Conservation (phyloP, 2,888 invertebrate genomes). For the Meliscaeva auricollis region DNA sequence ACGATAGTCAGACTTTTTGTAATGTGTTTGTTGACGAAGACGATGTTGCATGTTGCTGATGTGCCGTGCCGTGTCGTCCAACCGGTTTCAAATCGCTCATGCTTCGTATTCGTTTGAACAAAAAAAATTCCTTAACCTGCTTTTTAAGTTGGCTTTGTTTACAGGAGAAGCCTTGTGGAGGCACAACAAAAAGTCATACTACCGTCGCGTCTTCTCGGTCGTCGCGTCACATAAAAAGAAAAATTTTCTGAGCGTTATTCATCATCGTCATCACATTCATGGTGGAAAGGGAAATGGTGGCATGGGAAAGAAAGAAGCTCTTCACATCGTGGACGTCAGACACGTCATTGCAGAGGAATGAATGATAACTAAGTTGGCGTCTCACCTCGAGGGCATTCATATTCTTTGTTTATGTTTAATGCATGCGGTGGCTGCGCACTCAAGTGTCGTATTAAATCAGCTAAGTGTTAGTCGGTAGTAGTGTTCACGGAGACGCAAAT, state of each 20-base stretch:
- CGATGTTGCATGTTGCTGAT: constrained; percentile 52
- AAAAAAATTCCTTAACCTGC: constrained; percentile 34
- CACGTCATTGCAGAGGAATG: constrained; percentile 59
- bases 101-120: background rate
- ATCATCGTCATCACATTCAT: constrained; percentile 22
- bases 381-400: constrained; percentile 43
- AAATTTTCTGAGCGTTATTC: constrained; percentile 33
- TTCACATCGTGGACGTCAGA: constrained; percentile 42
- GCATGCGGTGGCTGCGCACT: constrained; percentile 46
- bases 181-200: constrained; percentile 16
- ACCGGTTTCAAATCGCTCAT: constrained; percentile 52
- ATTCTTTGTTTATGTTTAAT: constrained; percentile 48
- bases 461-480: constrained; percentile 14
- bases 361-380: constrained; percentile 49
- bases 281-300: background rate
- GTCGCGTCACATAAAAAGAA: constrained; percentile 10
- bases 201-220: background rate
- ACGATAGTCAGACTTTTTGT: constrained; percentile 5
- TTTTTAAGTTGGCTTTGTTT: constrained; percentile 41
- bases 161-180: constrained; percentile 15
- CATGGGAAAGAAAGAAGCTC: constrained; percentile 59
- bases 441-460: constrained; percentile 61
- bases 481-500: constrained; percentile 18
- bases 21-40: background rate
- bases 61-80: constrained; percentile 8